Evolutionary conservation across 1,140 invertebrate genomes (phyloP), one percentile per base, ranked within the genome.

Genomic region (Bombyx mori): DNA sequence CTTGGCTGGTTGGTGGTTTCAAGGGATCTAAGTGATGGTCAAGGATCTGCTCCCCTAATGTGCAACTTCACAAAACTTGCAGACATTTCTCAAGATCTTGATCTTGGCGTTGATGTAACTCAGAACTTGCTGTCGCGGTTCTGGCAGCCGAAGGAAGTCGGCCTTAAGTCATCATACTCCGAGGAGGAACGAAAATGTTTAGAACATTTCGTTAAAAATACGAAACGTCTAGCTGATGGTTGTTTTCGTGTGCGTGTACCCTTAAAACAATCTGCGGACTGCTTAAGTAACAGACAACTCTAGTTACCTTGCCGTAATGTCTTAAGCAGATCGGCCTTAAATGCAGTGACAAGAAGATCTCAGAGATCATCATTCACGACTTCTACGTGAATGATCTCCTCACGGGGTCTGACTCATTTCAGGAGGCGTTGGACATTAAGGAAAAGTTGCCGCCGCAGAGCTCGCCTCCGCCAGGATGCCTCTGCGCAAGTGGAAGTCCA

Each of bases 321-420:
- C 12, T 18, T 18, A 18, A 18, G 12, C 12, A 18, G 12, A 18
- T 18, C 12, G 12, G 12, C 12, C 43, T 43, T 72, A 64, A 61
- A 65, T 81, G 10, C 52, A 65, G 42, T 66, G 59, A 63, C 58
- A 72, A 57, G 54, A 56, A 10, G 8, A 58, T 1, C 45, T 79
- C 22, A 69, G 72, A 54, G 7, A 50, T 12, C 7, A 49, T 26
- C 76, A 82, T 59, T 42, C 51, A 5, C 44, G 69, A 58, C 77
- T 82, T 54, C 77, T 88, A 42, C 42, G 70, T 42, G 82, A 85
- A 62, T 88, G 85, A 61, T 35, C 52, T 8, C 45, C 58, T 2
- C 53, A 77, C 54, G 69, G 70, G 6, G 73, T 82, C 57, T 55
- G 69, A 44, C 44, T 45, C 1, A 52, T 18, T 18, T 18, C 12